These are phyloP conservation scores for Bubalus kerabau DNA, from an alignment of 2,113 vertebrate genomes.

Conservation along the genomic window DNA sequence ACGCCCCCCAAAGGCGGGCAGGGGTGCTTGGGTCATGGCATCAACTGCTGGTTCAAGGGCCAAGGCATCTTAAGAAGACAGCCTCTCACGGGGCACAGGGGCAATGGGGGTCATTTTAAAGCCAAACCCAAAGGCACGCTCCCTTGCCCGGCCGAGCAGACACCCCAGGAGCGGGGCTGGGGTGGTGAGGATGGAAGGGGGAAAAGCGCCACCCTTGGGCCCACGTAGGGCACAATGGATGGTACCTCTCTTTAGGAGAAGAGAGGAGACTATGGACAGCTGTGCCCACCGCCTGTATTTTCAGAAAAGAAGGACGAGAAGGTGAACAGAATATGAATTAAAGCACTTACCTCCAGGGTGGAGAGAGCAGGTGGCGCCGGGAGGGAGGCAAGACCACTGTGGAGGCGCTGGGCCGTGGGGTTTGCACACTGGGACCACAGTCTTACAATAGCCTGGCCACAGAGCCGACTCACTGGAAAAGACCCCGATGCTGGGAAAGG, in stretches of 20 bases:
- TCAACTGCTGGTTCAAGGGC: not conserved
- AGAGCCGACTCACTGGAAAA: not conserved
- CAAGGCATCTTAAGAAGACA: not conserved
- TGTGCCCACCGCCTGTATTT: not conserved
- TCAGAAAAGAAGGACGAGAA: not conserved
- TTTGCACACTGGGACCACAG: not conserved
- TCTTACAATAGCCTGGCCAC: not conserved
- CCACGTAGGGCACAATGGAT: fast-evolving
- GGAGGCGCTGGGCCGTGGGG: not conserved
- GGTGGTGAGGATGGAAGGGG: not conserved
- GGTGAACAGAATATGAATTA: not conserved
- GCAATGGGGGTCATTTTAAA: not conserved
- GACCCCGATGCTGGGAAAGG: not conserved
- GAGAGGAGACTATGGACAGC: not conserved
- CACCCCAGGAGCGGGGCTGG: not conserved
- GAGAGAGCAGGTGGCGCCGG: not conserved
- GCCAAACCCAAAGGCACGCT: fast-evolving
- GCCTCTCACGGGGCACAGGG: not conserved
- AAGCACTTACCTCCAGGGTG: not conserved
- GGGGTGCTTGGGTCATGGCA: not conserved
- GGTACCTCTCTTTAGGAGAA: not conserved
- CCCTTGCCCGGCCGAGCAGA: too few relatives aligned
- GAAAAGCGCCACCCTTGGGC: not conserved
- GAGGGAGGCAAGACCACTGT: fast-evolving
- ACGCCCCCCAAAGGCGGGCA: fast-evolving